Evolutionary conservation across 30 jellyfish, hydroid and myxozoan genomes (phyloP), one percentile per base, ranked within the genome.

Genomic region (Hydractinia echinata): DNA sequence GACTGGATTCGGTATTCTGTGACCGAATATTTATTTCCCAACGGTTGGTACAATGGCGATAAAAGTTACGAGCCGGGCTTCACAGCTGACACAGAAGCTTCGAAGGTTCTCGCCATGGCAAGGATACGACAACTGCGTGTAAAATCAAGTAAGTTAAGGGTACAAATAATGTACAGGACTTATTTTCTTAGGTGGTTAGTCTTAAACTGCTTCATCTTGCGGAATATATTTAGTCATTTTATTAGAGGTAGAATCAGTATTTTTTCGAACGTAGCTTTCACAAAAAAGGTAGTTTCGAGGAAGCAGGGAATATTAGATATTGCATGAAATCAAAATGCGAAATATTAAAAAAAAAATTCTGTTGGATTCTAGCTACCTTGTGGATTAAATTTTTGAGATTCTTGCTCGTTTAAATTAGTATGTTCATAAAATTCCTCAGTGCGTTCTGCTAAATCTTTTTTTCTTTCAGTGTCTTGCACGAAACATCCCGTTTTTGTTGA

Each of bases 111-210:
- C 5, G 86, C 94, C 19, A 79, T 83, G 90, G 96, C 95, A 19
- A 64, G 96, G 39, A 53, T 89, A 80, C 81, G 96, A 51, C 96
- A 84, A 50, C 89, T 89, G 39, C 94, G 96, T 4, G 95, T 89
- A n/a, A 81, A 84, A 61, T 74, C 67, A 50, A 67, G 96, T 89
- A 67, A 55, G 96, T 55, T 6, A n/a, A 51, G 44, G 44, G 44
- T 30, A n/a, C n/a, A n/a, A n/a, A n/a, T n/a, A 30, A 30, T 30
- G 44, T 30, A 2, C 2, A 2, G 44, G 44, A 30, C 44, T 30
- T 30, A 30, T 30, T 30, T 30, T 30, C 2, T n/a, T n/a, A n/a
- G 19, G 19, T 58, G 18, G 19, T 58, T 58, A 11, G 69, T 58
- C 19, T 3, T 58, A 11, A 13, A 2, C 69, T 58, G 15, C 3